Conservation (phyloP, 2,797 vertebrate species). For the Balearica regulorum region DNA sequence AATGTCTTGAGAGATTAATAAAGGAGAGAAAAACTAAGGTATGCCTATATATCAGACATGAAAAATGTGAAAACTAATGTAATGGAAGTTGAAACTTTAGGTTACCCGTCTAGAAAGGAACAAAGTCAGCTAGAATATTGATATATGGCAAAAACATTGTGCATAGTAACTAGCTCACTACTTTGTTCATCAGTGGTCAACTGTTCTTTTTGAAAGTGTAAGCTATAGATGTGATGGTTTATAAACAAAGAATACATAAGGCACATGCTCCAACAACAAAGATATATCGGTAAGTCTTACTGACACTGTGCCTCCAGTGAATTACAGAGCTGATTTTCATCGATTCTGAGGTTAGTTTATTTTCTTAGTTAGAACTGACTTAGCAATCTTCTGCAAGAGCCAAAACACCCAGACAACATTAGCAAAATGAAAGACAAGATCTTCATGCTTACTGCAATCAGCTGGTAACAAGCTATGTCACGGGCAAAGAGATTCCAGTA, state of each 20-base stretch:
- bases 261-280: not conserved
- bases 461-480: not conserved
- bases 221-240: not conserved
- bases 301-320: not conserved
- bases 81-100: not conserved
- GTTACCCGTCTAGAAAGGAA: not conserved
- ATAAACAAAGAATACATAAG: not conserved
- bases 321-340: not conserved
- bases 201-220: not conserved
- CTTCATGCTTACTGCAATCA: not conserved
- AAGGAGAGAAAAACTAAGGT: not conserved
- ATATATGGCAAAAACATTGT: not conserved
- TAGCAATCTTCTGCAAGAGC: not conserved
- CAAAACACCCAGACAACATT: not conserved
- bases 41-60: not conserved
- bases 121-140: not conserved
- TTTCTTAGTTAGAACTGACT: not conserved
- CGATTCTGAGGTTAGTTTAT: accelerated
- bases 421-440: not conserved
- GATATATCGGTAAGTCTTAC: not conserved
- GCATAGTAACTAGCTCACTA: not conserved
- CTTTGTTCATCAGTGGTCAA: not conserved
- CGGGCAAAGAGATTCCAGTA: not conserved
- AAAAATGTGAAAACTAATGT: not conserved
- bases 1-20: not conserved